Percentiles rank a stretch among this genome's conserved stretches.
Evolutionary conservation across 2,113 vertebrate genomes (phyloP).

Genomic region (Rhodinocichla rosea): DNA sequence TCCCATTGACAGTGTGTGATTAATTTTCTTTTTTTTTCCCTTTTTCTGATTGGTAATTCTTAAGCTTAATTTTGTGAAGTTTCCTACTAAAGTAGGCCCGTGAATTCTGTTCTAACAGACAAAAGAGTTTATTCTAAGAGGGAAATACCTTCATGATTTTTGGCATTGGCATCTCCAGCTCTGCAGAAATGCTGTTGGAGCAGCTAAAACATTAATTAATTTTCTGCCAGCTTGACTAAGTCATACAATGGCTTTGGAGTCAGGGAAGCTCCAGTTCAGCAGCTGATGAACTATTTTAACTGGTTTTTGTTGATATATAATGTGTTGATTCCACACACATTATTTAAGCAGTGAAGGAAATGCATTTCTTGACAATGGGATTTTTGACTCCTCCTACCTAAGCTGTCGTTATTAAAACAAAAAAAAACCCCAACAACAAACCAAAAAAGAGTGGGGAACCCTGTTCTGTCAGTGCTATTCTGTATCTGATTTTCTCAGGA

Average conservation of each 20-base stretch:
- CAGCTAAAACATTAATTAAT: neutral
- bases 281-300: neutral
- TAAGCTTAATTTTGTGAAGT: neutral
- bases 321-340: neutral
- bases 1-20: neutral
- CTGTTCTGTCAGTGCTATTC: neutral
- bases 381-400: neutral
- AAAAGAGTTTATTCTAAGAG: neutral
- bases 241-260: neutral
- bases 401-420: neutral
- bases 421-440: too few species aligned
- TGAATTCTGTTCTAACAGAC: neutral
- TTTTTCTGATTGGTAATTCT: neutral
- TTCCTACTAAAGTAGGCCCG: neutral
- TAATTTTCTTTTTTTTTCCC: neutral
- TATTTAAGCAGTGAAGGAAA: neutral
- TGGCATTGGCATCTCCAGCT: neutral
- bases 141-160: neutral
- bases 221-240: neutral
- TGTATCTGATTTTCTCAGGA: neutral
- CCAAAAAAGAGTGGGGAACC: accelerated
- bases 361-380: neutral
- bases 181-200: neutral
- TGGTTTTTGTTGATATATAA: neutral
- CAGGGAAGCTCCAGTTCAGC: neutral